phyloP scores from a whole-genome alignment of 35 echinoderm and acorn worm genomes.

The Ptychodera flava region DNA sequence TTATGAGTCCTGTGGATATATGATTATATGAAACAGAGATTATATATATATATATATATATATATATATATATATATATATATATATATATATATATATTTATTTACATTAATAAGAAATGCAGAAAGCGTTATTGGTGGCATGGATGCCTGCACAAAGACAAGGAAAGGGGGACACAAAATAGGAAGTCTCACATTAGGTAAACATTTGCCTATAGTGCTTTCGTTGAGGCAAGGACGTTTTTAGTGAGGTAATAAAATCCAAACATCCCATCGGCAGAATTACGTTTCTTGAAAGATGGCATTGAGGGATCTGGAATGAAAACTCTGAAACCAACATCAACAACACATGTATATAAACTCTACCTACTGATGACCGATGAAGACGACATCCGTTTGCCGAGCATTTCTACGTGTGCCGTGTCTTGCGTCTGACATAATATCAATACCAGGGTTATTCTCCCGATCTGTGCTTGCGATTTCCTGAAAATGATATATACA shows the following conservation, averaged over 20 bases:
- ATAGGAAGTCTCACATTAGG: not conserved
- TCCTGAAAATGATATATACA: not conserved
- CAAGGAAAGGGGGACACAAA: not conserved
- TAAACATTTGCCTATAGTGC: not conserved
- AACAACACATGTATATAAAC: too few relatives aligned
- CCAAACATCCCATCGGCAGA: not conserved
- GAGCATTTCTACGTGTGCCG: not conserved
- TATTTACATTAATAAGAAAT: too few relatives aligned
- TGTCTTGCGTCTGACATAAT: not conserved
- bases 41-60: too few relatives aligned
- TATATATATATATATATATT: too few relatives aligned
- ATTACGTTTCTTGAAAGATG: not conserved
- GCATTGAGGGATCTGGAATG: too few relatives aligned
- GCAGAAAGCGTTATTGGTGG: too few relatives aligned
- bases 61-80: too few relatives aligned
- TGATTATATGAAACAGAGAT: too few relatives aligned
- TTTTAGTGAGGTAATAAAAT: not conserved
- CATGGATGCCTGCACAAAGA: not conserved
- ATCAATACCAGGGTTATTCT: not conserved
- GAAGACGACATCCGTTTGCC: not conserved
- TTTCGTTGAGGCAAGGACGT: too few relatives aligned
- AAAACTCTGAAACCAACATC: not conserved
- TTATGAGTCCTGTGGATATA: not conserved
- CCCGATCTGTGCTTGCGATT: not conserved
- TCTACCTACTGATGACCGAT: not conserved